These are phyloP conservation scores for Palythoa grandiflora DNA, from an alignment of 92 coral and sea anemone genomes.

Conservation along the genomic window DNA sequence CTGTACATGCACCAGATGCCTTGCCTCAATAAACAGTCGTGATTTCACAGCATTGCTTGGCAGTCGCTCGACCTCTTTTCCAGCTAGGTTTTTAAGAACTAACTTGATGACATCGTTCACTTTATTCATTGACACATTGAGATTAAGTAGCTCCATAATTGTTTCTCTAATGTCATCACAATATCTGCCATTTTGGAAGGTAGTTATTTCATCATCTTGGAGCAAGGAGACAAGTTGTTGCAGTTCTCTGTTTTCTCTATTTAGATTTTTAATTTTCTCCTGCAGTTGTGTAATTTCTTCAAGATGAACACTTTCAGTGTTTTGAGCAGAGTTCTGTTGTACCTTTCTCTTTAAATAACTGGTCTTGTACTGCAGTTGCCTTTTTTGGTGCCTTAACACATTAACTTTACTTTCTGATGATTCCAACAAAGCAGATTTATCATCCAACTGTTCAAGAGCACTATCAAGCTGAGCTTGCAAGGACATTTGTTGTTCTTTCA, in stretches of 20 bases:
- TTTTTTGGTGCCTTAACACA: neutral
- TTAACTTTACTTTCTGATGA: neutral
- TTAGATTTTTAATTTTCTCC: neutral
- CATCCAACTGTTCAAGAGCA: constrained; percentile 4
- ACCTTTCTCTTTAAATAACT: neutral
- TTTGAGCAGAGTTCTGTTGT: neutral
- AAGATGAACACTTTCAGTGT: neutral
- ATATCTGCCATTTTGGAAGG: constrained; percentile 51
- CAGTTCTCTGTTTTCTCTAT: constrained; percentile 40
- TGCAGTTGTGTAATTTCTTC: neutral
- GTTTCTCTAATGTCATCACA: constrained; percentile 49
- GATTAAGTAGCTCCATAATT: constrained; percentile 29
- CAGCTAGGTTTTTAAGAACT: neutral
- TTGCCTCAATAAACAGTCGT: constrained; percentile 10
- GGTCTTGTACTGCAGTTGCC: neutral
- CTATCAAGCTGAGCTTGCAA: constrained; percentile 18
- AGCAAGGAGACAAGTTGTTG: constrained; percentile 6
- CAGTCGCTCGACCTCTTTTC: constrained; percentile 9
- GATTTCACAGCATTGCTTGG: constrained; percentile 17
- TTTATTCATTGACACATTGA: constrained; percentile 48
- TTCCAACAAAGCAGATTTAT: constrained; percentile 1
- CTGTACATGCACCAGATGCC: constrained; percentile 5
- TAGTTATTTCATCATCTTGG: constrained; percentile 8
- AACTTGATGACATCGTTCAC: constrained; percentile 20
- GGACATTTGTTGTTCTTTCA: constrained; percentile 6